Evolutionary conservation across 2,113 vertebrate genomes (phyloP).

Genomic region (Poeciliopsis occidentalis): DNA sequence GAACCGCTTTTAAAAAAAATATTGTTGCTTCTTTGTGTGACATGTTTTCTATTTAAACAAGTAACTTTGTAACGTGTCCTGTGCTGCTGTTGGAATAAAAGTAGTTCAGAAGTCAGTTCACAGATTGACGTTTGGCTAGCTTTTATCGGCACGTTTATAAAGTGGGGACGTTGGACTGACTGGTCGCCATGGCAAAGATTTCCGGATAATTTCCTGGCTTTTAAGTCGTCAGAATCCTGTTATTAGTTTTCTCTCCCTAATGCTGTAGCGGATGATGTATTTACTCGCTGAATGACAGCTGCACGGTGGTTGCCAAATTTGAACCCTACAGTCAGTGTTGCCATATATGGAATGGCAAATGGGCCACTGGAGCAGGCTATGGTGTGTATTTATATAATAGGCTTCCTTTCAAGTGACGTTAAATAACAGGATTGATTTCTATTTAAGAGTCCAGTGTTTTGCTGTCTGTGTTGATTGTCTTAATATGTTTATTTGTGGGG

Average conservation of each 20-base stretch:
- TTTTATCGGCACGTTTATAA: conserved; percentile 4
- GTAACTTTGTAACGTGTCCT: background rate
- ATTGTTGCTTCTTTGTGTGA: background rate
- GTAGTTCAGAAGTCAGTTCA: background rate
- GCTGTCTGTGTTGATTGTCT: conserved; percentile 1
- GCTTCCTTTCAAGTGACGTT: conserved; percentile 51
- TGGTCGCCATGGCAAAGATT: conserved; percentile 1
- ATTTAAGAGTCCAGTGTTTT: conserved; percentile 22
- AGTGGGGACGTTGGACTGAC: conserved; percentile 12
- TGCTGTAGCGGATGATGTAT: conserved; percentile 19
- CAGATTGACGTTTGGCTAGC: conserved; percentile 1
- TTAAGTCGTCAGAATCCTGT: conserved; percentile 19
- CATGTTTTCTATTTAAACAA: background rate
- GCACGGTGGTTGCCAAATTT: conserved; percentile 79
- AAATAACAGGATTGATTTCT: conserved; percentile 45
- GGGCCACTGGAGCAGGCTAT: conserved; percentile 79
- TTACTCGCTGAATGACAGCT: conserved; percentile 72
- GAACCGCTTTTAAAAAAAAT: background rate
- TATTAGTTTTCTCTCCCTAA: background rate
- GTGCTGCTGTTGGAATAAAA: background rate
- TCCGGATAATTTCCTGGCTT: background rate
- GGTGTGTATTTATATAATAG: conserved; percentile 85
- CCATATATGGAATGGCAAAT: conserved; percentile 83
- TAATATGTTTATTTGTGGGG: background rate
- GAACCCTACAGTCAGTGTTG: conserved; percentile 76